Percentiles rank a stretch among this genome's conserved stretches.
Evolutionary conservation across 2,113 vertebrate species (phyloP).

Genomic region (Actenoides lindsayi): DNA sequence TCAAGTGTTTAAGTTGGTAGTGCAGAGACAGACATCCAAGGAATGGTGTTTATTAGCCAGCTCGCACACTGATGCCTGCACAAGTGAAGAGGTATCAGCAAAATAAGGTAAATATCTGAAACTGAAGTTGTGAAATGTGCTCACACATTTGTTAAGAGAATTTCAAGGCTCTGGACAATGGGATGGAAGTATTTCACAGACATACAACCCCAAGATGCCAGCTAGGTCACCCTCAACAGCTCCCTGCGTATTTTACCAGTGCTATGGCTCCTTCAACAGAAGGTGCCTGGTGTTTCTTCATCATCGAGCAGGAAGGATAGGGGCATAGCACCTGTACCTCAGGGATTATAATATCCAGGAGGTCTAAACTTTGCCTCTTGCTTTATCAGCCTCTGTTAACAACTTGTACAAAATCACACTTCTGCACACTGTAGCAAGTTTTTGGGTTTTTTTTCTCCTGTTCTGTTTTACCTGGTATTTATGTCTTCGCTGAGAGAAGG

Average conservation of each 20-base stretch:
- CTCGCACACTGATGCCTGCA: background rate
- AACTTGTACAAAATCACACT: background rate
- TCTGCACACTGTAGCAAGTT: background rate
- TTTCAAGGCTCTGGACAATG: background rate
- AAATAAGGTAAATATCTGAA: background rate
- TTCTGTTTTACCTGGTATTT: background rate
- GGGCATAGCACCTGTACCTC: background rate
- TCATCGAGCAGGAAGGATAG: background rate
- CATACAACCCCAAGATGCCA: background rate
- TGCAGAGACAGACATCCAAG: background rate
- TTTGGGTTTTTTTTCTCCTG: background rate
- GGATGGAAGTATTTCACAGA: background rate
- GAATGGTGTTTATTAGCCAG: background rate
- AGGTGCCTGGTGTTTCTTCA: background rate
- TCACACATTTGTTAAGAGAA: background rate
- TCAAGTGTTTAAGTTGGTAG: background rate
- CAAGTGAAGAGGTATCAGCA: background rate
- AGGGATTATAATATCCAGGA: background rate
- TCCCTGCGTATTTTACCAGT: background rate
- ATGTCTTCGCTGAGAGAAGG: background rate
- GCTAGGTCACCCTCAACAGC: background rate
- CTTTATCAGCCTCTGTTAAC: background rate
- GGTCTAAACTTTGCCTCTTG: background rate
- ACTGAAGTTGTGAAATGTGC: background rate
- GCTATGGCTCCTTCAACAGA: background rate